These are phyloP conservation scores for Drosophila koepferae DNA, from an alignment of 2,888 invertebrate species.

Conservation along the genomic window DNA sequence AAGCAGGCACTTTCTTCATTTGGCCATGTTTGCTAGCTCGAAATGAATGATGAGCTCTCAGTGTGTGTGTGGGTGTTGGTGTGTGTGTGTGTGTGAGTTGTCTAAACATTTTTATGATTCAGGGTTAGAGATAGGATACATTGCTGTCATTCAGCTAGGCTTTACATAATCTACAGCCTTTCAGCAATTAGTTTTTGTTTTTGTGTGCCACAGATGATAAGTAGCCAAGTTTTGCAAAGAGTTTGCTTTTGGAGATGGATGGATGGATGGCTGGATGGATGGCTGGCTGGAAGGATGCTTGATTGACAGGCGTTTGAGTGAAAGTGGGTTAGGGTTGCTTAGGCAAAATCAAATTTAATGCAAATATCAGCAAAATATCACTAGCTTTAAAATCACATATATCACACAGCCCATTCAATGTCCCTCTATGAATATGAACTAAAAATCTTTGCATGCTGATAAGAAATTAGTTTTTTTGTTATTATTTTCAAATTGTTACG, in stretches of 20 bases:
- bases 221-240: slow-evolving; percentile 57
- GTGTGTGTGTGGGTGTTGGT: neutral
- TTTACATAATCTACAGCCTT: slow-evolving; percentile 73
- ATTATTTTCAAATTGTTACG: slow-evolving; percentile 74
- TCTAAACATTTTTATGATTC: slow-evolving; percentile 77
- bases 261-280: slow-evolving; percentile 28
- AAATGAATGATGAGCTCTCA: slow-evolving; percentile 69
- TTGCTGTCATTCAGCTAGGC: slow-evolving; percentile 57
- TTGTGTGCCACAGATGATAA: slow-evolving; percentile 63
- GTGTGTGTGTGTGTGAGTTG: slow-evolving; percentile 45
- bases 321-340: slow-evolving; percentile 39
- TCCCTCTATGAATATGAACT: neutral
- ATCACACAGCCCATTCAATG: neutral
- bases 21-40: slow-evolving; percentile 64
- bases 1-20: slow-evolving; percentile 66
- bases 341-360: slow-evolving; percentile 43
- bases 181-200: slow-evolving; percentile 76
- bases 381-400: neutral
- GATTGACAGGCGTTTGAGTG: slow-evolving; percentile 66
- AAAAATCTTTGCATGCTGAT: slow-evolving; percentile 33
- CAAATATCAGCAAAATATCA: slow-evolving; percentile 33
- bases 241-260: slow-evolving; percentile 48
- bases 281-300: slow-evolving; percentile 35
- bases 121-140: slow-evolving; percentile 71
- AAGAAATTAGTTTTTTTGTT: slow-evolving; percentile 40